phyloP scores from a whole-genome alignment of 2,113 vertebrate species.

The sheep (Ovis aries) region ARS-UI_Ramb_v3.0 NC_056060.1:6179501-6180000 shows the following conservation, averaged over 20 bases:
- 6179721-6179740: neutral
- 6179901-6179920: neutral
- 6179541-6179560: neutral
- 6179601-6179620: neutral
- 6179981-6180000: neutral
- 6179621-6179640: neutral
- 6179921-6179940: accelerated
- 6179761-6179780: neutral
- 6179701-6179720: accelerated
- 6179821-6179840: neutral
- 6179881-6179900: neutral
- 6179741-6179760: neutral
- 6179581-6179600: neutral
- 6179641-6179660: neutral
- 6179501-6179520: neutral
- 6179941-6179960: accelerated
- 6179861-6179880: neutral
- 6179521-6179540: neutral
- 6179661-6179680: neutral
- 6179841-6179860: neutral
- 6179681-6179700: accelerated
- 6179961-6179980: neutral
- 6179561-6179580: neutral
- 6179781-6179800: neutral
- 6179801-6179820: neutral